Evolutionary conservation across 2,797 vertebrate genomes (phyloP), one percentile per base, ranked within the genome.

Genomic region (Salmo trutta): DNA sequence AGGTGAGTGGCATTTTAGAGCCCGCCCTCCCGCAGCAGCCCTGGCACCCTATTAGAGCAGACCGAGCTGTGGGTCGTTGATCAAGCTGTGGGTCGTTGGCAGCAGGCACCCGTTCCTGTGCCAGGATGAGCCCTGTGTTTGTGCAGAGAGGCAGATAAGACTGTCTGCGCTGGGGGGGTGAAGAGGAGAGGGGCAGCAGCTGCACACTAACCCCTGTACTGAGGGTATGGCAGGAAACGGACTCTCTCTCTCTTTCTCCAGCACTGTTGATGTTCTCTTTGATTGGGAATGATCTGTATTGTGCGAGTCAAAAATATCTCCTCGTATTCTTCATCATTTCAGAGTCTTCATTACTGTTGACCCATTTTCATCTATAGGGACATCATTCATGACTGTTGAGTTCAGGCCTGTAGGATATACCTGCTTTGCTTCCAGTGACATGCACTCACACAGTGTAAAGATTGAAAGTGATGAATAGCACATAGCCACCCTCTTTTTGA

Each of bases 1-100:
- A 82, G 77, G 79, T 78, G 80, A 82, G 77, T 51, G 15, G 52
- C 78, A 27, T 82, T 81, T 77, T 66, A 66, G 62, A 6, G 66
- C 27, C 14, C 27, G 65, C 29, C 12, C 66, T 15, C 31, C 66
- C 75, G 74, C 75, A 76, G 71, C 73, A 31, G 69, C 81, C 87
- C 77, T 67, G 79, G 81, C 71, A 72, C 69, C 66, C 56, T 71
- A 74, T 84, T 79, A 82, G 80, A 89, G 81, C 88, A 92, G 89
- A 90, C 84, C 73, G 83, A 75, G 72, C 86, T 72, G 75, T 85
- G 77, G 81, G 88, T 41, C 64, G 74, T 79, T 85, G 85, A 90
- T 84, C 73, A 83, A 75, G 72, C 86, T 72, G 75, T 85, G 77
- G 81, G 88, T 41, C 64, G 71, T 79, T 85, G 85, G 89, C 82